Evolutionary conservation across 2,113 vertebrate genomes (phyloP).

Genomic region (Romanogobio albipinnatus): DNA sequence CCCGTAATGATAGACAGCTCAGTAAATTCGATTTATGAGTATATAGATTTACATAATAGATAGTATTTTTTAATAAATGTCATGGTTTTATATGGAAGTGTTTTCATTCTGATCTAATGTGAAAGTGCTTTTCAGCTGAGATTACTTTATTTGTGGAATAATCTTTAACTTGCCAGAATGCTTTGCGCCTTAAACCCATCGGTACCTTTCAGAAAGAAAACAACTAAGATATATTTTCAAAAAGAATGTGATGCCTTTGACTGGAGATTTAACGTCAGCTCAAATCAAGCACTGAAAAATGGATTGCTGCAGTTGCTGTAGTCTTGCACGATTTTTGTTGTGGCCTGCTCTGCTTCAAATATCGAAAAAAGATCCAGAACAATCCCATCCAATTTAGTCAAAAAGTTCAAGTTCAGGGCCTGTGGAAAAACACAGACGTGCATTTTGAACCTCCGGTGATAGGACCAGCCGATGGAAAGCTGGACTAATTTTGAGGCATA

Average conservation of each 20-base stretch:
- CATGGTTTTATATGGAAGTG: background rate
- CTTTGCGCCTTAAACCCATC: background rate
- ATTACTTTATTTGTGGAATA: background rate
- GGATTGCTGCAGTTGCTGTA: slow-evolving; percentile 21
- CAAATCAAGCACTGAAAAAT: slow-evolving; percentile 16
- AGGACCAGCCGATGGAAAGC: background rate
- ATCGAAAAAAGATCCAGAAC: slow-evolving; percentile 17
- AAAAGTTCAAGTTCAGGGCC: slow-evolving; percentile 22
- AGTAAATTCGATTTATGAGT: background rate
- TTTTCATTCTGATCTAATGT: background rate
- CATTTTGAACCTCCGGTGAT: slow-evolving; percentile 25
- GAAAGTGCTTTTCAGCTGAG: background rate
- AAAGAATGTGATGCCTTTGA: slow-evolving; percentile 16
- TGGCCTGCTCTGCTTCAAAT: background rate
- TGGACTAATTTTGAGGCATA: slow-evolving; percentile 1
- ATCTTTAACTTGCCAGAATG: slow-evolving; percentile 1
- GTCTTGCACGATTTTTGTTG: background rate
- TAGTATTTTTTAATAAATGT: background rate
- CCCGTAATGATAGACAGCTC: background rate
- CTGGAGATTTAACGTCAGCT: slow-evolving; percentile 6
- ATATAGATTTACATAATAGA: background rate
- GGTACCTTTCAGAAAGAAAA: slow-evolving; percentile 3
- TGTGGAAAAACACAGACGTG: background rate
- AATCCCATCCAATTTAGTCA: slow-evolving; percentile 27
- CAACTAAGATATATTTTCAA: background rate